Conservation (phyloP, 2,113 vertebrate genomes). For the Isurus oxyrinchus region DNA sequence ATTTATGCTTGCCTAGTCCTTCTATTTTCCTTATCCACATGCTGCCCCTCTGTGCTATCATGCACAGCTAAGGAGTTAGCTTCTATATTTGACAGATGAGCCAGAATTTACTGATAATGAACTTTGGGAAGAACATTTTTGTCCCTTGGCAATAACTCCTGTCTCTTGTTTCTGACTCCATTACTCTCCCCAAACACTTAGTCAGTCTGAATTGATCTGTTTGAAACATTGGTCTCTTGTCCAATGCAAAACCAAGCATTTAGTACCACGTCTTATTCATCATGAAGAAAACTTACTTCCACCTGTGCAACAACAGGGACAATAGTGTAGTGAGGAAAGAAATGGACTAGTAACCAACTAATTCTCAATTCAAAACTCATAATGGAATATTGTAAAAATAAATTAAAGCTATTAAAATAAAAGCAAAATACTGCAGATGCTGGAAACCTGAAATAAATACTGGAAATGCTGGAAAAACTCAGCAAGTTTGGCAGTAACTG, state of each 20-base stretch:
- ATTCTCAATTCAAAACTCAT: not conserved
- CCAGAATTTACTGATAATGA: too few species aligned
- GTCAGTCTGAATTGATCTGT: not conserved
- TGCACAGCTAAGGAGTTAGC: too few species aligned
- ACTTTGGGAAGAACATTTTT: too few species aligned
- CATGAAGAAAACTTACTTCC: not conserved
- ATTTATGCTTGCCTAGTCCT: too few species aligned
- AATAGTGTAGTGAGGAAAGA: not conserved
- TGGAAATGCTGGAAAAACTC: too few species aligned
- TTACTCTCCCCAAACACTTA: not conserved
- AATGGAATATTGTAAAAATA: not conserved
- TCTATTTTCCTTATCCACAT: too few species aligned
- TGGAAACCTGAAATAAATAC: too few species aligned
- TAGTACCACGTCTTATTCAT: not conserved
- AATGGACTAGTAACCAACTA: not conserved
- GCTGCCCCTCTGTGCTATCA: too few species aligned
- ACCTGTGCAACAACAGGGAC: not conserved
- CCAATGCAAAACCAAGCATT: not conserved
- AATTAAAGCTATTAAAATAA: not conserved
- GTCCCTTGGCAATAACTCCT: not conserved
- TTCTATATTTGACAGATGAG: too few species aligned
- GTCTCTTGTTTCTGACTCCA: not conserved
- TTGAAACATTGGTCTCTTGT: not conserved
- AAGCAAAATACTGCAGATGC: too few species aligned
- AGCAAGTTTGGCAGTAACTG: too few species aligned